Evolutionary conservation across 2,113 vertebrate species (phyloP).

Genomic region (Axis porcinus): DNA sequence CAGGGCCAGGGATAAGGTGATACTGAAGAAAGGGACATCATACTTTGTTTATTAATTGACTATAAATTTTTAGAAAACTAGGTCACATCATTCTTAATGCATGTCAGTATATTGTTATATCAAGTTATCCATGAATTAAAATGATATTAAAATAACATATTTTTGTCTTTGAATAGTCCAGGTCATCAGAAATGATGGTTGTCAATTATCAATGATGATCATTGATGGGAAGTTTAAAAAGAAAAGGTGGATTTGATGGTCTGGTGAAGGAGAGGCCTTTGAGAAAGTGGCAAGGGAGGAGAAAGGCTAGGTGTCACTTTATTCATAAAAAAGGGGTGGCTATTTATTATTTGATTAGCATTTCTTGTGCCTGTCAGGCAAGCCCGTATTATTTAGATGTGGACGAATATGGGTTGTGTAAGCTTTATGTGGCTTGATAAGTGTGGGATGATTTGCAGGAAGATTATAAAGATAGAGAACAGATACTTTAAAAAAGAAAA

Average conservation of each 20-base stretch:
- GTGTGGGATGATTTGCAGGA: constrained; percentile 62
- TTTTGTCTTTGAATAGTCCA: neutral
- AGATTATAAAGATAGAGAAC: constrained; percentile 74
- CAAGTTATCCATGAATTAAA: neutral
- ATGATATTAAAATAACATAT: neutral
- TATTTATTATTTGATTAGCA: constrained; percentile 77
- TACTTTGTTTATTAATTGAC: neutral
- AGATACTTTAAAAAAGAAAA: constrained; percentile 67
- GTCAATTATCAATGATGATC: neutral
- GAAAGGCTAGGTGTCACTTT: constrained; percentile 38
- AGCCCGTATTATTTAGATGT: constrained; percentile 80
- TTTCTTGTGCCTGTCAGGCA: constrained; percentile 73
- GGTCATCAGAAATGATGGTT: neutral
- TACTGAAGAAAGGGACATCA: neutral
- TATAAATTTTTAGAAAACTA: neutral
- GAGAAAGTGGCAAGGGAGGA: neutral
- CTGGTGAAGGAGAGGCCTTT: neutral
- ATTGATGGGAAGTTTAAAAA: neutral
- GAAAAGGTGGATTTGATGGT: neutral
- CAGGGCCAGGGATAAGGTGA: neutral
- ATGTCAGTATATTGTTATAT: neutral
- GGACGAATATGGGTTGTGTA: constrained; percentile 48
- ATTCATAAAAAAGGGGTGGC: constrained; percentile 61
- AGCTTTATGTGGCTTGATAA: constrained; percentile 77
- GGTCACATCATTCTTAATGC: neutral